A percentile compares a stretch with the other conserved stretches of the same genome.
phyloP scores from a whole-genome alignment of 1,140 invertebrate species.

The Brachionus manjavacas region DNA sequence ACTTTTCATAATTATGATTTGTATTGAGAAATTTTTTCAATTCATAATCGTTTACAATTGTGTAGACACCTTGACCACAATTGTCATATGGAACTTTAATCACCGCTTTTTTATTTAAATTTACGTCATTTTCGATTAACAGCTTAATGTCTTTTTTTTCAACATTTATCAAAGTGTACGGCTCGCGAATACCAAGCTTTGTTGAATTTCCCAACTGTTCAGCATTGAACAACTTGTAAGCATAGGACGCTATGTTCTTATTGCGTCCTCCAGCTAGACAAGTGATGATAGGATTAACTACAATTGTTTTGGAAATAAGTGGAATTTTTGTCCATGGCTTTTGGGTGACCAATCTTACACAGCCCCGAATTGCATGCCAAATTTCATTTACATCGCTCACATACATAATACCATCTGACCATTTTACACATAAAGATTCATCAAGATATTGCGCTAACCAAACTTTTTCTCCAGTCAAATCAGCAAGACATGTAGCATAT shows the following conservation, averaged over 20 bases:
- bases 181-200: not conserved
- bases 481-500: not conserved
- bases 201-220: not conserved
- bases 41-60: conserved; percentile 19
- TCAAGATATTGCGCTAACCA: conserved; percentile 2
- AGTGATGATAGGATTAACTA: conserved; percentile 9
- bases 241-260: conserved; percentile 7
- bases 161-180: not conserved
- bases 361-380: conserved; percentile 23
- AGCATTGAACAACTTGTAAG: conserved; percentile 26
- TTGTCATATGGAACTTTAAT: conserved; percentile 35
- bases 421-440: not conserved
- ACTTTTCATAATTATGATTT: conserved; percentile 7
- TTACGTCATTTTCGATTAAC: not conserved
- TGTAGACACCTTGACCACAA: conserved; percentile 30
- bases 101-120: not conserved
- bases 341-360: not conserved
- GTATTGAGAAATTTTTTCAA: not conserved
- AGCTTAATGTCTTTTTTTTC: not conserved
- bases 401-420: not conserved
- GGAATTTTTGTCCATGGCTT: conserved; percentile 30
- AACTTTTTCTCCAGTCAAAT: not conserved
- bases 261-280: conserved; percentile 25
- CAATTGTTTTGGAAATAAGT: not conserved
- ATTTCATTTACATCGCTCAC: not conserved